A percentile compares a stretch with the other conserved stretches of the same genome.
Conservation (phyloP, 2,888 invertebrate genomes). For the Epiblema foenella region DNA sequence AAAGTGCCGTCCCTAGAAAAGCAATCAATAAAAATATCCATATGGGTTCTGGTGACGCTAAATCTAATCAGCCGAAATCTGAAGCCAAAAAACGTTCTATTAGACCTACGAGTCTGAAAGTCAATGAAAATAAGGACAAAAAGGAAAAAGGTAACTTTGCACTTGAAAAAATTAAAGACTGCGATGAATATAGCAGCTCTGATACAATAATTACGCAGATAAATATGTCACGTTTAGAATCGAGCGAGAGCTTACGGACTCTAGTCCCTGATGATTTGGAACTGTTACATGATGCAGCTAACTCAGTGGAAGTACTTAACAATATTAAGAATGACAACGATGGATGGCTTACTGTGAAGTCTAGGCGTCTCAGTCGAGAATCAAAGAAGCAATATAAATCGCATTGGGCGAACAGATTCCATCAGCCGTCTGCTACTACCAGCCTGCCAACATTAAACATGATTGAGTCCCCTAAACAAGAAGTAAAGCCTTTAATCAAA, state of each 20-base stretch:
- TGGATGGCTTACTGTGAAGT: slow-evolving; percentile 96
- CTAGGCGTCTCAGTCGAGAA: slow-evolving; percentile 86
- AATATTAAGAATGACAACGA: slow-evolving; percentile 81
- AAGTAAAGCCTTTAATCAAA: slow-evolving; percentile 62
- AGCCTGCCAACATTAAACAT: slow-evolving; percentile 90
- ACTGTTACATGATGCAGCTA: slow-evolving; percentile 62
- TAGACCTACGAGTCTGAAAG: slow-evolving; percentile 68
- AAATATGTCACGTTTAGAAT: slow-evolving; percentile 78
- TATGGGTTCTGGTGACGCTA: slow-evolving; percentile 70
- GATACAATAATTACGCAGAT: slow-evolving; percentile 83
- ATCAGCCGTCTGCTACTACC: slow-evolving; percentile 93
- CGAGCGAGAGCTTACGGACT: slow-evolving; percentile 79
- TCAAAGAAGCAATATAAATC: slow-evolving; percentile 86
- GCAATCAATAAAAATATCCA: slow-evolving; percentile 59
- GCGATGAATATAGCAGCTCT: slow-evolving; percentile 81
- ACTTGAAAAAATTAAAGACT: slow-evolving; percentile 69
- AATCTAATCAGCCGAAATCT: slow-evolving; percentile 58
- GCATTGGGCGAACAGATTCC: slow-evolving; percentile 90
- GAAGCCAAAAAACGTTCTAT: slow-evolving; percentile 66
- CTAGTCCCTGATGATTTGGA: slow-evolving; percentile 74
- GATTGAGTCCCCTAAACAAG: slow-evolving; percentile 80
- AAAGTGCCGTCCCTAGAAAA: slow-evolving; percentile 58
- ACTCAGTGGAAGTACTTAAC: slow-evolving; percentile 81
- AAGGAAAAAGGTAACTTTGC: slow-evolving; percentile 58
- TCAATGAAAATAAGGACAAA: slow-evolving; percentile 68